Conservation (phyloP, 2,888 invertebrate species). For the Parnassius glacialis region DNA sequence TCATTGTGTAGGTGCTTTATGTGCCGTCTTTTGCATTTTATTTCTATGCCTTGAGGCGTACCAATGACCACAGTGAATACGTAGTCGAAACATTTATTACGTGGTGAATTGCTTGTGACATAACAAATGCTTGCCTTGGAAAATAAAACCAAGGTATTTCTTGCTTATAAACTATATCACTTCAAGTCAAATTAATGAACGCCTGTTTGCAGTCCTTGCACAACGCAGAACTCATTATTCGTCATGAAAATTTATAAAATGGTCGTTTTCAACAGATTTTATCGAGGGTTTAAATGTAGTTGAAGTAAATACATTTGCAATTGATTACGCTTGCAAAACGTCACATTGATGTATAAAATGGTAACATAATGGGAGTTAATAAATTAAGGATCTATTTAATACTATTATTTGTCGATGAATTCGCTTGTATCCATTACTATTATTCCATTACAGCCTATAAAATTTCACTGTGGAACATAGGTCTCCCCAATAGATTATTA, state of each 20-base stretch:
- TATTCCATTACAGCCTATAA: too few species aligned
- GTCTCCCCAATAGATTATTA: too few species aligned
- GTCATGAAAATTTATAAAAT: constrained; percentile 23
- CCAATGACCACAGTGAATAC: constrained; percentile 46
- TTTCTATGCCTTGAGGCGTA: constrained; percentile 44
- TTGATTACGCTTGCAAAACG: constrained; percentile 15
- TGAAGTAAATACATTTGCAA: constrained; percentile 10
- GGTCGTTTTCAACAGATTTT: constrained; percentile 17
- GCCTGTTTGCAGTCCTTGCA: constrained; percentile 20
- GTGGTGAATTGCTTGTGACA: constrained; percentile 24
- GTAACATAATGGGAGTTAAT: too few species aligned
- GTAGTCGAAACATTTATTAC: constrained; percentile 28
- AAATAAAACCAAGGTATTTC: constrained; percentile 19
- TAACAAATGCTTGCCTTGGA: constrained; percentile 19
- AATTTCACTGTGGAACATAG: too few species aligned
- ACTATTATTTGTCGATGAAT: too few species aligned
- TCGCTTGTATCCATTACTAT: too few species aligned
- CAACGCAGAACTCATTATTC: constrained; percentile 16
- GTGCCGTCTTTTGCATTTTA: constrained; percentile 43
- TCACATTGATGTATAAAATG: background rate
- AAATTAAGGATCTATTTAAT: too few species aligned
- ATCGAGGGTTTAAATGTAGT: constrained; percentile 1
- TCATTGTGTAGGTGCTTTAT: constrained; percentile 49
- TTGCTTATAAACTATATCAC: constrained; percentile 22
- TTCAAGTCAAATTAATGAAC: constrained; percentile 8